Evolutionary conservation across 2,888 invertebrate genomes (phyloP).

Genomic region (Latheticus oryzae): DNA sequence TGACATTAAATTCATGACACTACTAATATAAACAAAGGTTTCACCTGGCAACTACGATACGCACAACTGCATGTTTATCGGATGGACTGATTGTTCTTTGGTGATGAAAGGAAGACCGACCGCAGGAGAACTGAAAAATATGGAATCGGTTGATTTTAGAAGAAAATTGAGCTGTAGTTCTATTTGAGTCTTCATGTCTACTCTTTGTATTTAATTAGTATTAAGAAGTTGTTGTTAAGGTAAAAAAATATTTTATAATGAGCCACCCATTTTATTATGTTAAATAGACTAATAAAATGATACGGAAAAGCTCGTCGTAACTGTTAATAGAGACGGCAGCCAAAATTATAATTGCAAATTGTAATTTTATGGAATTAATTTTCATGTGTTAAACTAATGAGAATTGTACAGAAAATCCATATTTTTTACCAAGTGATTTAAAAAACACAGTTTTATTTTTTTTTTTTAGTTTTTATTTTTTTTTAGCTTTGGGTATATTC

Average conservation of each 20-base stretch:
- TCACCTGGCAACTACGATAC: slow-evolving; percentile 45
- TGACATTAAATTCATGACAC: slow-evolving; percentile 47
- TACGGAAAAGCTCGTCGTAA: slow-evolving; percentile 13
- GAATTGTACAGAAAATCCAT: too few relatives aligned
- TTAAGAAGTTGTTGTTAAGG: neutral
- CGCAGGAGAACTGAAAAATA: too few relatives aligned
- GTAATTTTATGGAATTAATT: slow-evolving; percentile 9
- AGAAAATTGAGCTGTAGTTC: too few relatives aligned
- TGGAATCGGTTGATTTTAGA: too few relatives aligned
- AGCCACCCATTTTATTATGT: slow-evolving; percentile 7
- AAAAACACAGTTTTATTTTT: too few relatives aligned
- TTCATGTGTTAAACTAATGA: too few relatives aligned
- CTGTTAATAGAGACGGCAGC: slow-evolving; percentile 19
- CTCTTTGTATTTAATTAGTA: too few relatives aligned
- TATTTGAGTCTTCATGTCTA: too few relatives aligned
- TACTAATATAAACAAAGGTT: slow-evolving; percentile 42
- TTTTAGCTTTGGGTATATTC: too few relatives aligned
- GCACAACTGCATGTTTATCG: slow-evolving; percentile 45
- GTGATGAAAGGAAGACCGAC: slow-evolving; percentile 33
- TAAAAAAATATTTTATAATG: neutral
- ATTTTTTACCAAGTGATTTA: too few relatives aligned
- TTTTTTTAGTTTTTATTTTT: too few relatives aligned
- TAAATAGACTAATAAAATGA: slow-evolving; percentile 9
- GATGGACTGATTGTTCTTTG: slow-evolving; percentile 42
- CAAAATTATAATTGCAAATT: slow-evolving; percentile 22